phyloP scores from a whole-genome alignment of 2,888 invertebrate species.

The Cantharis flavilabris region DNA sequence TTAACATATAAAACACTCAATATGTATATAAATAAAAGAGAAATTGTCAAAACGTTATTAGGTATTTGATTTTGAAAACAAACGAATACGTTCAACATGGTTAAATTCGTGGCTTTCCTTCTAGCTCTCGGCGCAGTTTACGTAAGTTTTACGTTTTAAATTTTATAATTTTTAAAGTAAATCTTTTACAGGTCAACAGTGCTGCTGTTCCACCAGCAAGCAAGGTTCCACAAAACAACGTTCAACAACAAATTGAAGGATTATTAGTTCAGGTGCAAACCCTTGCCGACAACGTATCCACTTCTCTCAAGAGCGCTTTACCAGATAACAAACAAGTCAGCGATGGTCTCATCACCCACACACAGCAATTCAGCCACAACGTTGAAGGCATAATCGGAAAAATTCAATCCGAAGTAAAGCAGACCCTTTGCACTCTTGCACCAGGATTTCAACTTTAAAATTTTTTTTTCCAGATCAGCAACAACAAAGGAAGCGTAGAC shows the following conservation, averaged over 20 bases:
- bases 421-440: no score
- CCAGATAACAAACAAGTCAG: neutral
- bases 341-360: neutral
- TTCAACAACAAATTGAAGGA: neutral
- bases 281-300: neutral
- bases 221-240: neutral
- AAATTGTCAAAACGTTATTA: neutral
- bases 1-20: neutral
- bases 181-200: neutral
- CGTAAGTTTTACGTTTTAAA: neutral
- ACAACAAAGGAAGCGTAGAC: neutral
- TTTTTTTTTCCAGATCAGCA: neutral
- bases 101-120: neutral
- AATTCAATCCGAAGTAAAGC: neutral
- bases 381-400: neutral
- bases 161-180: neutral
- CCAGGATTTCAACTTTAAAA: no score
- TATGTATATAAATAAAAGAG: neutral
- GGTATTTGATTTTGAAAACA: neutral
- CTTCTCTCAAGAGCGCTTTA: neutral
- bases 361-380: neutral
- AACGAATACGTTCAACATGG: neutral
- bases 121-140: neutral
- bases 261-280: neutral
- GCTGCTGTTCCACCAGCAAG: neutral